These are phyloP conservation scores for Elysia chlorotica DNA, from an alignment of 1,140 invertebrate genomes.

Conservation along the genomic window DNA sequence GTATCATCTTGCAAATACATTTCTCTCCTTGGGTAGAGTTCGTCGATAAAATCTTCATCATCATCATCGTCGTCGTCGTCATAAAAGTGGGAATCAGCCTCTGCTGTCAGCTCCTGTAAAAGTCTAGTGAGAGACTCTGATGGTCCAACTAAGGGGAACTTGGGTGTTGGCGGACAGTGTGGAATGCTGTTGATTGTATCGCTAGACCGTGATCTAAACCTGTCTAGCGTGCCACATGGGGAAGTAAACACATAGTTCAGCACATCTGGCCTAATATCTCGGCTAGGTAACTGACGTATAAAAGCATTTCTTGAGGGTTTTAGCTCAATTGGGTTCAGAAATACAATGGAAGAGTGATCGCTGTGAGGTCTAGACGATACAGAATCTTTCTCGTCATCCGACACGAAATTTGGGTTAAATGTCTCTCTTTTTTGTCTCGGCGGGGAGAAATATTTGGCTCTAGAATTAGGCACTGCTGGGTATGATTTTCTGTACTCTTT, in stretches of 20 bases:
- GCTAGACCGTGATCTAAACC: conserved; percentile 45
- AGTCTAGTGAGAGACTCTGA: conserved; percentile 48
- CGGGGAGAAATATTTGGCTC: conserved; percentile 1
- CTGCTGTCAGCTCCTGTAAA: conserved; percentile 44
- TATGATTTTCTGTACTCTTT: conserved; percentile 16
- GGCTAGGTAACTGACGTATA: conserved; percentile 41
- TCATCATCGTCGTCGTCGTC: no score
- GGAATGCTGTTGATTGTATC: conserved; percentile 48
- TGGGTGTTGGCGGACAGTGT: conserved; percentile 48
- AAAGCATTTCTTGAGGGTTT: conserved; percentile 42
- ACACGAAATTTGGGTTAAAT: conserved; percentile 32
- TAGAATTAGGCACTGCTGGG: conserved; percentile 9
- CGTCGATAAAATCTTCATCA: no score
- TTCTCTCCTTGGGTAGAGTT: no score
- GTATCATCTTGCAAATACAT: no score
- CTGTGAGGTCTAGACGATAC: conserved; percentile 44
- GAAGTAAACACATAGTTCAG: conserved; percentile 29
- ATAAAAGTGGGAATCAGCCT: no score
- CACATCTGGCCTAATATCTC: conserved; percentile 29
- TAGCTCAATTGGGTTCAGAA: conserved; percentile 51
- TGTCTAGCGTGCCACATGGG: conserved; percentile 30
- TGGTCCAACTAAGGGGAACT: conserved; percentile 43
- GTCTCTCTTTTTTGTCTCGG: conserved; percentile 2
- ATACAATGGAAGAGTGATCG: conserved; percentile 52
- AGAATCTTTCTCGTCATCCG: conserved; percentile 51